A percentile compares a stretch with the other conserved stretches of the same genome.
Evolutionary conservation across 2,888 invertebrate species (phyloP).

Genomic region (Plemyria rubiginata): DNA sequence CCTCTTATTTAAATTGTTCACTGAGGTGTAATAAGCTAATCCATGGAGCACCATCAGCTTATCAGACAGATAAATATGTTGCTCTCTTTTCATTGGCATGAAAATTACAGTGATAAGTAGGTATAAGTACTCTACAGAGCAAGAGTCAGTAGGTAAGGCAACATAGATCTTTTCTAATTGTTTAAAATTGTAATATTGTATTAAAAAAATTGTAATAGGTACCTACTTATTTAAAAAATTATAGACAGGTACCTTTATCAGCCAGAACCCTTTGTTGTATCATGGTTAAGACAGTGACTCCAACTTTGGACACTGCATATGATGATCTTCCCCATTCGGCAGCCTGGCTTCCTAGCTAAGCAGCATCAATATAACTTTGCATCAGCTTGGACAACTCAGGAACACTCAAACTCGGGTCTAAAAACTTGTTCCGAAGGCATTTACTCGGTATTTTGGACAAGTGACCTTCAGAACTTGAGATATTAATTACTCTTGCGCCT

Average conservation of each 20-base stretch:
- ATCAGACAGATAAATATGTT: no score
- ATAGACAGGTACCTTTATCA: constrained; percentile 56
- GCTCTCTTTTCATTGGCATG: no score
- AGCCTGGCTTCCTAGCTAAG: constrained; percentile 63
- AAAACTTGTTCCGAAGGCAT: constrained; percentile 77
- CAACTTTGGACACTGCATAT: constrained; percentile 91
- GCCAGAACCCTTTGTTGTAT: constrained; percentile 86
- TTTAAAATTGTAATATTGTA: no score
- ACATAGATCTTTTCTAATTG: no score
- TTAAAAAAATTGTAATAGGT: no score
- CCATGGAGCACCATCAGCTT: no score
- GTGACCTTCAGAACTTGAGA: constrained; percentile 88
- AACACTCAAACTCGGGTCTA: constrained; percentile 82
- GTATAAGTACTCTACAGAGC: no score
- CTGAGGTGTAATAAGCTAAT: no score
- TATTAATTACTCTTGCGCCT: constrained; percentile 89
- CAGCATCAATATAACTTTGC: constrained; percentile 87
- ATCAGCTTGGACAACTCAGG: constrained; percentile 85
- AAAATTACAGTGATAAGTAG: no score
- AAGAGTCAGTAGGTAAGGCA: no score
- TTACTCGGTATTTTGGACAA: constrained; percentile 83
- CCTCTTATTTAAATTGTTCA: no score
- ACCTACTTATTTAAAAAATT: not conserved
- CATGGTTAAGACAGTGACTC: constrained; percentile 87
- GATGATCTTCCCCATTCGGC: constrained; percentile 86